Conservation (phyloP, 2,888 invertebrate genomes). For the Noctua fimbriata region DNA sequence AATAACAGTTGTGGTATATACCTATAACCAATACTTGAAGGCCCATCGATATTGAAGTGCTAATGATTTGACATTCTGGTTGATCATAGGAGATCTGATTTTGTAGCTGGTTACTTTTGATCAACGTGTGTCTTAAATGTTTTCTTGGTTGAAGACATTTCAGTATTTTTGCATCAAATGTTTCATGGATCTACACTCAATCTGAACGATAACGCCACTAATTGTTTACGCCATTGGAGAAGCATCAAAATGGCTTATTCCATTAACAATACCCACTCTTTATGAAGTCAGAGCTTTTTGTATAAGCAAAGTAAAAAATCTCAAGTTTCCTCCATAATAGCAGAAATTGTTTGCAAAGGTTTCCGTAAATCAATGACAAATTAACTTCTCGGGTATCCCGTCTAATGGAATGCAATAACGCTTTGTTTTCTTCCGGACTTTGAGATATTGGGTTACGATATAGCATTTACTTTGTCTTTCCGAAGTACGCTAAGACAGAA, state of each 20-base stretch:
- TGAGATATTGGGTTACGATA: constrained; percentile 43
- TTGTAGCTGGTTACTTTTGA: background rate
- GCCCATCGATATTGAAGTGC: background rate
- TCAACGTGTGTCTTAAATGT: background rate
- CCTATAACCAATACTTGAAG: background rate
- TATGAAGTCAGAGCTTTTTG: background rate
- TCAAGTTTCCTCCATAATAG: constrained; percentile 11
- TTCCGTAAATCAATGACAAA: constrained; percentile 46
- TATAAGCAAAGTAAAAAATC: constrained; percentile 15
- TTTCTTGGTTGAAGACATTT: background rate
- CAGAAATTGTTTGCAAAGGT: constrained; percentile 42
- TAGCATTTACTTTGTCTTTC: constrained; percentile 31
- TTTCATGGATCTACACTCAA: background rate
- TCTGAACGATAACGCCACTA: background rate
- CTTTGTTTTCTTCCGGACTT: constrained; percentile 47
- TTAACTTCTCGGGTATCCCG: constrained; percentile 57
- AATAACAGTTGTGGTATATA: background rate
- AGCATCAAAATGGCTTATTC: background rate
- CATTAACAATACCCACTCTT: background rate
- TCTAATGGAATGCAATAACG: constrained; percentile 61
- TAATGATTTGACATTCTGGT: background rate
- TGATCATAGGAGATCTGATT: background rate
- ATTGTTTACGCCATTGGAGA: background rate
- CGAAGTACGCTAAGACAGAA: background rate
- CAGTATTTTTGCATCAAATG: background rate